phyloP scores from a whole-genome alignment of 2,888 invertebrate species.

The Pyrrhia umbra region DNA sequence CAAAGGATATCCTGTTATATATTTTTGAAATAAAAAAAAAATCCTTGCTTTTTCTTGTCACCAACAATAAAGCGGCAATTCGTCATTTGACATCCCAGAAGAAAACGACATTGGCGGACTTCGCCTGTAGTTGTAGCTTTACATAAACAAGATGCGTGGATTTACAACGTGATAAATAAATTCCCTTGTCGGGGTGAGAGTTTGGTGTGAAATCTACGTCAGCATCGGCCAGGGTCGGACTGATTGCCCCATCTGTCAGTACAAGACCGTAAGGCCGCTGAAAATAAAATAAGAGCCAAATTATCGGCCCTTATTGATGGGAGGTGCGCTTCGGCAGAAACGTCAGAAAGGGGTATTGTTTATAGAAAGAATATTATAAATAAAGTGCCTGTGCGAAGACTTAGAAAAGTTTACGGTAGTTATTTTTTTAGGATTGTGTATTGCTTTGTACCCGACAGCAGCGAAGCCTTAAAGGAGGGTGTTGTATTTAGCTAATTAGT shows the following conservation, averaged over 20 bases:
- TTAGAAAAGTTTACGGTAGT: conserved; percentile 1
- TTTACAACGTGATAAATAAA: conserved; percentile 87
- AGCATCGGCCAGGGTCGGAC: conserved; percentile 80
- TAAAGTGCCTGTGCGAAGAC: not conserved
- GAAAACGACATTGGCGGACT: conserved; percentile 14
- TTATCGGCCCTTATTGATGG: conserved; percentile 72
- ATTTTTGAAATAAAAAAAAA: not conserved
- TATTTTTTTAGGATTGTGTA: not conserved
- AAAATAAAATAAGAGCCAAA: conserved; percentile 82
- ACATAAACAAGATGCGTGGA: conserved; percentile 78
- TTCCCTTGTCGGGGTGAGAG: conserved; percentile 75
- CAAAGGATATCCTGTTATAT: too few species aligned
- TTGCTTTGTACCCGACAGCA: too few species aligned
- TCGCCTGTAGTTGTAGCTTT: conserved; percentile 59
- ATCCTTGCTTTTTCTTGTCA: not conserved
- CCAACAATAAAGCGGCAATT: not conserved
- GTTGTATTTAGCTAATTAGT: not conserved
- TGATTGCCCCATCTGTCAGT: conserved; percentile 88
- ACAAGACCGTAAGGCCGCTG: conserved; percentile 72
- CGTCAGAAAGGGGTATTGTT: conserved; percentile 53
- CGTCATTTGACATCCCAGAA: conserved; percentile 14
- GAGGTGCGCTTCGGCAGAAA: conserved; percentile 54
- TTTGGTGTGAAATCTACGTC: conserved; percentile 80
- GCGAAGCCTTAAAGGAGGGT: too few species aligned
- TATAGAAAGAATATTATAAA: conserved; percentile 38